Conservation (phyloP, 2,113 vertebrate genomes). For the Ptilonorhynchus violaceus region DNA sequence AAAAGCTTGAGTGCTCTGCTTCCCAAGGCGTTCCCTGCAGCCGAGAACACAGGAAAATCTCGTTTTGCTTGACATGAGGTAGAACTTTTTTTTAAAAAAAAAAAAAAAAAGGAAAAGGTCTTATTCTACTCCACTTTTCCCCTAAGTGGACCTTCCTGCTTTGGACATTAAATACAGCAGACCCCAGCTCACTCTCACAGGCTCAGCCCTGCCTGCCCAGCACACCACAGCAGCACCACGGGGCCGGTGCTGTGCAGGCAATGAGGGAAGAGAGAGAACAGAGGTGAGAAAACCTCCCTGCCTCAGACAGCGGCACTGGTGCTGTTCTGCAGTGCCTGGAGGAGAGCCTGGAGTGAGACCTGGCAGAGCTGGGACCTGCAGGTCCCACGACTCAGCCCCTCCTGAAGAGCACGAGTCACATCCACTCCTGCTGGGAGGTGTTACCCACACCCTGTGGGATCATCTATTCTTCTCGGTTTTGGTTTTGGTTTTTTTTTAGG, state of each 20-base stretch:
- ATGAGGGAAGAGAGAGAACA: background rate
- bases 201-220: background rate
- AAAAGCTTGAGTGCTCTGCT: background rate
- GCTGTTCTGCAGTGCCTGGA: background rate
- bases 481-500: background rate
- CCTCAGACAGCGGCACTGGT: background rate
- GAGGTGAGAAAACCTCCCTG: background rate
- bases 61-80: background rate
- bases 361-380: background rate
- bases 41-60: background rate
- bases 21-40: background rate
- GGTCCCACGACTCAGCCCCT: background rate
- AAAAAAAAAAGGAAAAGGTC: accelerated
- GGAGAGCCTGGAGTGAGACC: background rate
- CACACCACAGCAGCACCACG: accelerated
- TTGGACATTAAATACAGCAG: background rate
- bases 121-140: background rate
- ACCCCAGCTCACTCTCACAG: accelerated
- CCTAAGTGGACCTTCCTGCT: background rate
- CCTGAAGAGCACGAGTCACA: background rate
- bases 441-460: background rate
- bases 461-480: background rate
- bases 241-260: background rate
- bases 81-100: background rate
- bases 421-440: accelerated